These are phyloP conservation scores for Pseudoatta argentina DNA, from an alignment of 1,140 invertebrate genomes.

Conservation along the genomic window DNA sequence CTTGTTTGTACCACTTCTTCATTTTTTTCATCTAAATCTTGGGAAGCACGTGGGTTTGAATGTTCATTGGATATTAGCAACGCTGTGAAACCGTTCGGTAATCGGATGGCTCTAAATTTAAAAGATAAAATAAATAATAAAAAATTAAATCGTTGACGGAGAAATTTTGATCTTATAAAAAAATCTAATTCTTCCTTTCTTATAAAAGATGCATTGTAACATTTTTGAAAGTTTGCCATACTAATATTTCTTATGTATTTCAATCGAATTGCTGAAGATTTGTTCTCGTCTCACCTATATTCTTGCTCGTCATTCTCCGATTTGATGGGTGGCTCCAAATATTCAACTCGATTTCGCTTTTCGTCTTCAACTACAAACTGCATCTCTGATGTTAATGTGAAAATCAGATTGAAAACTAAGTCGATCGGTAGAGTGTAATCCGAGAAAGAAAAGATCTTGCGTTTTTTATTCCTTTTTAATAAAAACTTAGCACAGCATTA, in stretches of 20 bases:
- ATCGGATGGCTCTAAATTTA: conserved; percentile 87
- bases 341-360: conserved; percentile 55
- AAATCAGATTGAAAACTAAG: conserved; percentile 7
- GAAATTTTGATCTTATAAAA: not conserved
- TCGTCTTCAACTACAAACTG: too few relatives aligned
- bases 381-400: not conserved
- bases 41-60: not conserved
- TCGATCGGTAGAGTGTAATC: not conserved
- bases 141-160: not conserved
- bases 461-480: conserved; percentile 66
- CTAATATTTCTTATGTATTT: not conserved
- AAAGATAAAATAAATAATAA: not conserved
- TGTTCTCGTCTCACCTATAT: conserved; percentile 82
- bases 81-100: conserved; percentile 90
- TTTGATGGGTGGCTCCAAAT: conserved; percentile 85
- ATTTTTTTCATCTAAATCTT: conserved; percentile 72
- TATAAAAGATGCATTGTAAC: not conserved
- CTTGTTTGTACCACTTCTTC: conserved; percentile 82
- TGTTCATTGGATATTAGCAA: conserved; percentile 89
- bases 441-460: not conserved
- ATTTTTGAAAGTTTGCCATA: not conserved
- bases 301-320: conserved; percentile 88
- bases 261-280: not conserved
- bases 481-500: conserved; percentile 53
- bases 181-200: not conserved